These are phyloP conservation scores for Abramis brama DNA, from an alignment of 2,113 vertebrate genomes.

Conservation along the genomic window DNA sequence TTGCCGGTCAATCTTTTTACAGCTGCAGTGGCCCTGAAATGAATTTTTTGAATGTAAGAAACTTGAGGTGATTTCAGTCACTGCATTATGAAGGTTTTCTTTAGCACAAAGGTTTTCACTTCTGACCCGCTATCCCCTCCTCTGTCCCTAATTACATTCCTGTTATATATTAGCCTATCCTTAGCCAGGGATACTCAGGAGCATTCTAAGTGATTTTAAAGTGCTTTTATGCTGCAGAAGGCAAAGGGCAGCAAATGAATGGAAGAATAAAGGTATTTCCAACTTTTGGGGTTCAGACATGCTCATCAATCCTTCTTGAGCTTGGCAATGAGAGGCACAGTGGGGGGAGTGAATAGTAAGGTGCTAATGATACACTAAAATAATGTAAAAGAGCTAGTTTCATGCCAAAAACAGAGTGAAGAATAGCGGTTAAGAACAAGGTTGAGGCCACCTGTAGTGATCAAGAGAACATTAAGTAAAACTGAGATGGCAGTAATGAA, in stretches of 20 bases:
- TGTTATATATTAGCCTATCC: constrained; percentile 25
- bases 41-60: neutral
- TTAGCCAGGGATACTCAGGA: constrained; percentile 11
- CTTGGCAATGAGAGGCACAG: neutral
- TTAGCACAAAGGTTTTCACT: neutral
- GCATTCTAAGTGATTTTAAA: constrained; percentile 52
- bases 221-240: constrained; percentile 55
- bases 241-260: constrained; percentile 29
- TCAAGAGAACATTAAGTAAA: constrained; percentile 54
- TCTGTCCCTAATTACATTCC: constrained; percentile 19
- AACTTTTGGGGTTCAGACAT: constrained; percentile 29
- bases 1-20: neutral
- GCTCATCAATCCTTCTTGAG: constrained; percentile 5
- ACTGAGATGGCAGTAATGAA: constrained; percentile 48
- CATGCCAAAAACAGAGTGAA: neutral
- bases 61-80: neutral
- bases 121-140: neutral
- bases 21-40: neutral
- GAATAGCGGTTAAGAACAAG: constrained; percentile 23
- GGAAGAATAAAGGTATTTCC: neutral
- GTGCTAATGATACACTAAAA: constrained; percentile 39
- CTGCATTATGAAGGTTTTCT: neutral
- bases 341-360: constrained; percentile 14
- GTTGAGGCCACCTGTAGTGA: constrained; percentile 19
- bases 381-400: constrained; percentile 22